Evolutionary conservation across 2,113 vertebrate species (phyloP), one percentile per base, ranked within the genome.

Genomic region (Isurus oxyrinchus): DNA sequence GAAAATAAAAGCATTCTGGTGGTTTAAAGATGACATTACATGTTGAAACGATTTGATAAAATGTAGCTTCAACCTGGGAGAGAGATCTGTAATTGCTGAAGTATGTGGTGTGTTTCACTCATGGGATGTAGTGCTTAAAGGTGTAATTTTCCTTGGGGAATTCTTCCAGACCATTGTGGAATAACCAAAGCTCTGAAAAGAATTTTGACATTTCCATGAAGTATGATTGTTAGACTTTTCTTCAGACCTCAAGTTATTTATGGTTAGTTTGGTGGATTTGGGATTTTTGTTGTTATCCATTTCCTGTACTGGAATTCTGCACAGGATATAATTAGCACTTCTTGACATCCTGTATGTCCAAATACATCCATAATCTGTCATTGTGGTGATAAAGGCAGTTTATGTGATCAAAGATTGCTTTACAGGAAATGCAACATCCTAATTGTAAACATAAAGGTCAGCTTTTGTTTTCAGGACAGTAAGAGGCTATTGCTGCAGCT

Each of bases 291-390:
- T 21, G 23, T 57, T 10, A 55, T 49, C 40, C 53, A 57, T 55
- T 90, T 90, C 87, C 87, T 55, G 7, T 14, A 23, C 44, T 27
- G 27, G 87, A 90, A 27, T 57, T 55, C 87, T 90, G 87, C 49
- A 90, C 87, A 90, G 87, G 53, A 90, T 90, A 31, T 90, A 90
- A 90, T 90, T 57, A 90, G 87, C 87, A 90, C 53, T 90, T 57
- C 87, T 57, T 10, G 31, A 53, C 25, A 90, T 53, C 27, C 87
- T 57, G 87, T 57, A 55, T 21, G 87, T 55, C 53, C 87, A 90
- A 90, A 90, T 57, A 55, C 87, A 90, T 31, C 87, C 10, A 53
- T 55, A 57, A 90, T 90, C 87, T 90, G 87, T 90, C 87, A 90
- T 57, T 25, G 25, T 57, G 87, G 25, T 90, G 53, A 90, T 90